Base-by-base conservation (phyloP, 2,888 invertebrate species). In the Lithophane semibrunnea region DNA sequence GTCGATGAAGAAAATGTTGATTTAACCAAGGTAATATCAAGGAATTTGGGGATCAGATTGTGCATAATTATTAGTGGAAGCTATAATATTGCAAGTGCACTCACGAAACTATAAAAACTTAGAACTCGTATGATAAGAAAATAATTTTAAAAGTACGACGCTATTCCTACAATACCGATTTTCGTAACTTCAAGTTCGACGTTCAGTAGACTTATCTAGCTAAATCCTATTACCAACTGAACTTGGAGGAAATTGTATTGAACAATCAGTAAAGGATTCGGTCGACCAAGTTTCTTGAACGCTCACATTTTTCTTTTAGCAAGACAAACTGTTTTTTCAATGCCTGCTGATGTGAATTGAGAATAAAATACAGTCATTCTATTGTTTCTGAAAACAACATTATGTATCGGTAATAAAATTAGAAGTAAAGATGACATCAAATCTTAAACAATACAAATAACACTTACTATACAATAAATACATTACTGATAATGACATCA, bases 221-320 rank as follows among this genome's bases (percentile, higher is more conserved):
- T 66, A 72, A 70, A 78, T 74, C 75, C 74, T 71, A 69, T 80
- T 56, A 60, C 65, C 56, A 58, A 69, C 61, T 66, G n/a, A 82
- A 74, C 74, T 84, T 69, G 61, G 70, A 69, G 54, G 56, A 84
- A 84, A 74, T 80, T 70, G 69, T 80, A 80, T 84, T 74, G 85
- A 80, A 84, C 81, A 81, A 84, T 80, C 81, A 74, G 70, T 75
- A 70, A 75, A 80, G 75, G 75, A 80, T 80, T 73, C 67, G 70
- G 61, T 54, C 24, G 61, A 60, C 70, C 67, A 82, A 70, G 66
- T 80, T 84, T 66, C 84, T 72, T 72, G 52, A 64, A 64, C 12
- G 61, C 29, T 71, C 54, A 44, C 58, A 63, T 68, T 84, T 72
- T 64, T 79, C 75, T 58, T 84, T 80, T 42, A 24, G 37, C 12